Evolutionary conservation across 2,888 invertebrate genomes (phyloP).

Genomic region (Plusia festucae): DNA sequence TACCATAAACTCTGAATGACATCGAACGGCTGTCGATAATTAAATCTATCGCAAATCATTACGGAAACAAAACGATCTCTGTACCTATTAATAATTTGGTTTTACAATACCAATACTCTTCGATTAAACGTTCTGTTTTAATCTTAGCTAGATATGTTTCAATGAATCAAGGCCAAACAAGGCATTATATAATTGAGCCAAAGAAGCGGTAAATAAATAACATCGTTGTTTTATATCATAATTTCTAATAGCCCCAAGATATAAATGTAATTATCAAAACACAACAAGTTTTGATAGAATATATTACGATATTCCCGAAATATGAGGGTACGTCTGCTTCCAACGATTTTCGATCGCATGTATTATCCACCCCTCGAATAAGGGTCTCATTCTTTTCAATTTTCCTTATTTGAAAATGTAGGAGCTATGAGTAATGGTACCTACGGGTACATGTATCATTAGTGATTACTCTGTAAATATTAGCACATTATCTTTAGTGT

Average conservation of each 20-base stretch:
- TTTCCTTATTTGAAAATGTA: constrained; percentile 60
- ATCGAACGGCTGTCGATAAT: background rate
- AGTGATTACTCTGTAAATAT: constrained; percentile 1
- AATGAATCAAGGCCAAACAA: background rate
- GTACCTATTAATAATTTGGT: background rate
- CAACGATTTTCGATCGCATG: constrained; percentile 70
- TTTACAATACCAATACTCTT: background rate
- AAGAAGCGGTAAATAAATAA: background rate
- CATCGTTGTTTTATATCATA: background rate
- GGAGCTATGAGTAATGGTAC: constrained; percentile 29
- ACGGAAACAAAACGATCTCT: background rate
- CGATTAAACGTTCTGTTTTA: constrained; percentile 4
- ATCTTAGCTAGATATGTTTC: background rate
- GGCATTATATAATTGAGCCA: background rate
- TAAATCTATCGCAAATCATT: background rate
- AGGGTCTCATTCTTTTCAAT: constrained; percentile 60
- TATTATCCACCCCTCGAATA: constrained; percentile 58
- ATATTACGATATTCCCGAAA: constrained; percentile 67
- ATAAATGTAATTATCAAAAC: constrained; percentile 56
- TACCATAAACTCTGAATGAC: background rate
- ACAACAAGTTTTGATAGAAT: constrained; percentile 55
- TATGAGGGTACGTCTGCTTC: constrained; percentile 63
- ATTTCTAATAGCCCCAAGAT: constrained; percentile 37
- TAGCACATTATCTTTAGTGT: background rate
- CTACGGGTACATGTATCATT: constrained; percentile 15